These are phyloP conservation scores for Coregonus sp. DNA, from an alignment of 2,797 vertebrate species.

Conservation along the genomic window DNA sequence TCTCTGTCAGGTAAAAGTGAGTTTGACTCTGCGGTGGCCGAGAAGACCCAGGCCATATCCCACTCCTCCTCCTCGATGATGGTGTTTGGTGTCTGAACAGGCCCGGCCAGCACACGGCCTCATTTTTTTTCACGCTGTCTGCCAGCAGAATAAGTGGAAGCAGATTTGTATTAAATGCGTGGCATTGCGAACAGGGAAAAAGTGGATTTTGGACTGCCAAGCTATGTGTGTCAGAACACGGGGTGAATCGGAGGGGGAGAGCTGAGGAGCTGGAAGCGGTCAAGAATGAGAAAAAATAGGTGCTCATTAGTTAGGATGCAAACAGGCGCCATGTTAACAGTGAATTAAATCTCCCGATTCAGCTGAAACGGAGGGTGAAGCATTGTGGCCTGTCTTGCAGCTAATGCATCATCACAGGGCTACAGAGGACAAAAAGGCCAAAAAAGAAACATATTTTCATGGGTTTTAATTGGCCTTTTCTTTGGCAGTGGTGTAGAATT, in stretches of 20 bases:
- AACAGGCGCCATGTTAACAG: constrained; percentile 18
- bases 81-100: background rate
- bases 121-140: no score
- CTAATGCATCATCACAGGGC: constrained; percentile 1
- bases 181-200: background rate
- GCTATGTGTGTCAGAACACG: background rate
- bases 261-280: background rate
- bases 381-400: background rate
- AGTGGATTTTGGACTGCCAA: background rate
- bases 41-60: background rate
- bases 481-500: background rate
- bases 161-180: constrained; percentile 6
- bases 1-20: no score
- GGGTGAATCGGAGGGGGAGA: background rate
- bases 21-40: background rate
- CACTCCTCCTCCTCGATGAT: background rate
- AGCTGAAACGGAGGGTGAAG: constrained; percentile 15
- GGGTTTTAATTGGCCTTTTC: constrained; percentile 31
- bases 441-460: background rate
- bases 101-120: background rate
- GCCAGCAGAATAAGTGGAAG: constrained; percentile 11
- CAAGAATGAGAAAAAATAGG: constrained; percentile 12
- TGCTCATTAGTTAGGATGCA: constrained; percentile 27
- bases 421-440: background rate
- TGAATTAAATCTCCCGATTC: constrained; percentile 18